phyloP scores from a whole-genome alignment of 2,797 vertebrate species.

The Chiloscyllium punctatum region DNA sequence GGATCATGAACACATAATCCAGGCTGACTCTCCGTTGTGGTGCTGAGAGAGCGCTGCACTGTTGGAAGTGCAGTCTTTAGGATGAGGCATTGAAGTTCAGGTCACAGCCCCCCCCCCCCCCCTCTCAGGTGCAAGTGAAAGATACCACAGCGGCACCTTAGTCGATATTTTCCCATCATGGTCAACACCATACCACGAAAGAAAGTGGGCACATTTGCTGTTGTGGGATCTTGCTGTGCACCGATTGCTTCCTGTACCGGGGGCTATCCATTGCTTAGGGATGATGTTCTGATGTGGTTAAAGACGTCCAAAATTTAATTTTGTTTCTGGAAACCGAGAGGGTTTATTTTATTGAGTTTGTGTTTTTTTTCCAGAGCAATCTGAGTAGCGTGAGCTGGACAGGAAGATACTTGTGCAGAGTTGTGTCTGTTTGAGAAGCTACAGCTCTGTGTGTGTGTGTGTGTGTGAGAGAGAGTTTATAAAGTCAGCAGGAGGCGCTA shows the following conservation, averaged over 20 bases:
- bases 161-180: background rate
- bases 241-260: background rate
- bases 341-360: no score
- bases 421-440: background rate
- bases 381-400: background rate
- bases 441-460: background rate
- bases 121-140: background rate
- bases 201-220: background rate
- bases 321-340: background rate
- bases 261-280: background rate
- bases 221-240: no score
- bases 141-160: background rate
- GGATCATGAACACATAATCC: background rate
- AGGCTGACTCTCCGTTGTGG: background rate
- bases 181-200: background rate
- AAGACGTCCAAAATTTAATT: background rate
- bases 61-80: background rate
- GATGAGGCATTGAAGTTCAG: background rate
- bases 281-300: background rate
- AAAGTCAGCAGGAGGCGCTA: background rate
- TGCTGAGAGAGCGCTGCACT: background rate
- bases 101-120: background rate
- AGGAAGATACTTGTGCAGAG: background rate
- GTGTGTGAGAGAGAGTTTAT: background rate
- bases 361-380: background rate